Evolutionary conservation across 2,113 vertebrate genomes (phyloP).

Genomic region (Henicopernis longicauda): DNA sequence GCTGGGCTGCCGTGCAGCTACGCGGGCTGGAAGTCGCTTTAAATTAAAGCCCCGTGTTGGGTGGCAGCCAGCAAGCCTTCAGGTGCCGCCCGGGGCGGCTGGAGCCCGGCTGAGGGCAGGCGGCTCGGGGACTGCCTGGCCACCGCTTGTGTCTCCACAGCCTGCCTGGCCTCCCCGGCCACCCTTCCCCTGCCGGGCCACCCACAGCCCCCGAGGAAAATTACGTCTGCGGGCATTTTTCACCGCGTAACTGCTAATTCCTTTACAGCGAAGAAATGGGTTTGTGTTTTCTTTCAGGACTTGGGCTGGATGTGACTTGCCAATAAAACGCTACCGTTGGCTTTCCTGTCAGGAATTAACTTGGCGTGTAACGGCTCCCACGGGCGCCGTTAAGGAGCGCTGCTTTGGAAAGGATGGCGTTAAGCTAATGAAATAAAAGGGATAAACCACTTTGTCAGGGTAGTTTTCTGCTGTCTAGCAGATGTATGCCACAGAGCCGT

Average conservation of each 20-base stretch:
- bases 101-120: not conserved
- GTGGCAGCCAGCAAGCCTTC: not conserved
- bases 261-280: not conserved
- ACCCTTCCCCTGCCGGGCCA: not conserved
- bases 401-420: not conserved
- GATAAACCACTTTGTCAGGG: not conserved
- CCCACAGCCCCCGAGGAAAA: rapidly evolving
- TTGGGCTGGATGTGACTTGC: not conserved
- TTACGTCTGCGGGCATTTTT: not conserved
- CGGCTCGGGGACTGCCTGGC: rapidly evolving
- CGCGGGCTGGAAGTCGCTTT: not conserved
- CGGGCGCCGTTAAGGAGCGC: rapidly evolving
- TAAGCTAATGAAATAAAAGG: not conserved
- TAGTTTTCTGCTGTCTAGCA: not conserved
- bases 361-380: not conserved
- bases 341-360: not conserved
- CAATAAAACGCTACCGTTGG: not conserved
- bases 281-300: not conserved
- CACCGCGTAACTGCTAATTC: not conserved
- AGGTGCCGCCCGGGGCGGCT: rapidly evolving
- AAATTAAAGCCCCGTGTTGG: not conserved
- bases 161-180: not conserved
- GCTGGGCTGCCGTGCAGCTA: not conserved
- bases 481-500: not conserved
- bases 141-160: rapidly evolving